These are phyloP conservation scores for Archocentrus centrarchus DNA, from an alignment of 2,113 vertebrate genomes.

Conservation along the genomic window DNA sequence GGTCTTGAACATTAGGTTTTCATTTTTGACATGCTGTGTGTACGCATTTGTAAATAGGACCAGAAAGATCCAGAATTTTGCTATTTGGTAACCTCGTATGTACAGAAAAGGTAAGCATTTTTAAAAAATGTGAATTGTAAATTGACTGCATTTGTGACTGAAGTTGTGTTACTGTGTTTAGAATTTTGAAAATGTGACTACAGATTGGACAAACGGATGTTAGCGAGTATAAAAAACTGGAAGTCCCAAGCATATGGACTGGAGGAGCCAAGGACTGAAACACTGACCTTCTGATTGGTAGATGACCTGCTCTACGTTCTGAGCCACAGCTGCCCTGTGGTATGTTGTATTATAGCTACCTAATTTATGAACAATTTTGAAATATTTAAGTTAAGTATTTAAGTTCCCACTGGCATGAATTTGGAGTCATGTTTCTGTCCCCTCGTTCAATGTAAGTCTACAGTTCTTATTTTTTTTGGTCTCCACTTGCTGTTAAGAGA, in stretches of 20 bases:
- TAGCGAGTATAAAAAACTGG: too few relatives aligned
- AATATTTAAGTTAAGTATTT: not conserved
- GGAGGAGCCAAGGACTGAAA: not conserved
- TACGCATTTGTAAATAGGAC: too few relatives aligned
- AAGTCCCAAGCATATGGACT: not conserved
- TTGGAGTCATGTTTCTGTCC: slow-evolving; percentile 4
- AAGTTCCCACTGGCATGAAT: not conserved
- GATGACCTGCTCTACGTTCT: not conserved
- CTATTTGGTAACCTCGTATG: too few relatives aligned
- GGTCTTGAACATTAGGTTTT: too few relatives aligned
- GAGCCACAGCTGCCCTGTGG: not conserved
- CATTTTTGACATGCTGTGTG: too few relatives aligned
- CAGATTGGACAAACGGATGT: too few relatives aligned
- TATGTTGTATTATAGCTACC: not conserved
- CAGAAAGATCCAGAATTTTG: too few relatives aligned
- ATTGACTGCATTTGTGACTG: too few relatives aligned
- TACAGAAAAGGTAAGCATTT: too few relatives aligned
- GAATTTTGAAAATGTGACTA: too few relatives aligned
- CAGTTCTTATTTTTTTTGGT: not conserved
- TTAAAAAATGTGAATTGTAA: too few relatives aligned
- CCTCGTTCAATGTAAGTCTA: not conserved
- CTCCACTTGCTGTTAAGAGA: not conserved
- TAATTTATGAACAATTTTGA: not conserved
- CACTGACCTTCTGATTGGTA: not conserved
- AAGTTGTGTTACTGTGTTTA: too few relatives aligned